A percentile compares a stretch with the other conserved stretches of the same genome.
Evolutionary conservation across 2,797 vertebrate genomes (phyloP).

Genomic region (Phyllotis vaccarum): DNA sequence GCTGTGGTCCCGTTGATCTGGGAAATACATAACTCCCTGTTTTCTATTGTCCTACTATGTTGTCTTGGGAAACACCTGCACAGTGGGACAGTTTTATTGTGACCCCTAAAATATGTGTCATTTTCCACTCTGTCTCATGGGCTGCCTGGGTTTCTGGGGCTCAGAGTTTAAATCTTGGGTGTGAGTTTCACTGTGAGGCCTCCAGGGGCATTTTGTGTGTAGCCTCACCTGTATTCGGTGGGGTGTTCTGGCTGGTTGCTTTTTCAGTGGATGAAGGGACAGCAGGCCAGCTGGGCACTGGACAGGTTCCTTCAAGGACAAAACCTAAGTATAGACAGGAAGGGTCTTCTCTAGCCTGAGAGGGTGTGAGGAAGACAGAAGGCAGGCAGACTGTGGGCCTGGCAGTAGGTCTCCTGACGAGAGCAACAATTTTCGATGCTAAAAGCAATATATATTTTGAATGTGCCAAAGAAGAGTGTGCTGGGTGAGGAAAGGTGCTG

Average conservation of each 20-base stretch:
- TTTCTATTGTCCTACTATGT: neutral
- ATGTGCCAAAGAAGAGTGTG: neutral
- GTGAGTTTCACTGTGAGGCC: neutral
- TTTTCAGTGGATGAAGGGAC: neutral
- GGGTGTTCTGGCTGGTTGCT: neutral
- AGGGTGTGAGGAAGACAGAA: neutral
- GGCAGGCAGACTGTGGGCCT: neutral
- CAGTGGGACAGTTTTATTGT: neutral
- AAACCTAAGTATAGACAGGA: neutral
- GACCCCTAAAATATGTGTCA: neutral
- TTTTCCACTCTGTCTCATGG: neutral
- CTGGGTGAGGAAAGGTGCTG: neutral
- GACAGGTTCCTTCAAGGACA: neutral
- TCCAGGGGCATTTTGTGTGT: too few relatives aligned
- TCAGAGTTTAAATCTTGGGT: too few relatives aligned
- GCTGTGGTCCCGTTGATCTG: neutral
- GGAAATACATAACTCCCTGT: neutral
- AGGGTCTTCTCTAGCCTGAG: neutral
- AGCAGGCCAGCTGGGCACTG: neutral
- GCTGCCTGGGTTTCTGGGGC: neutral
- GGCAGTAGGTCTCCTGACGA: neutral
- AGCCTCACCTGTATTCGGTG: fast-evolving
- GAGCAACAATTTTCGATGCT: neutral
- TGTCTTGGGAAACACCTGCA: neutral
- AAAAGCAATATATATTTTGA: neutral